Percentiles rank a stretch among this genome's conserved stretches.
Conservation (phyloP, 2,113 vertebrate genomes). For the Nestor notabilis region DNA sequence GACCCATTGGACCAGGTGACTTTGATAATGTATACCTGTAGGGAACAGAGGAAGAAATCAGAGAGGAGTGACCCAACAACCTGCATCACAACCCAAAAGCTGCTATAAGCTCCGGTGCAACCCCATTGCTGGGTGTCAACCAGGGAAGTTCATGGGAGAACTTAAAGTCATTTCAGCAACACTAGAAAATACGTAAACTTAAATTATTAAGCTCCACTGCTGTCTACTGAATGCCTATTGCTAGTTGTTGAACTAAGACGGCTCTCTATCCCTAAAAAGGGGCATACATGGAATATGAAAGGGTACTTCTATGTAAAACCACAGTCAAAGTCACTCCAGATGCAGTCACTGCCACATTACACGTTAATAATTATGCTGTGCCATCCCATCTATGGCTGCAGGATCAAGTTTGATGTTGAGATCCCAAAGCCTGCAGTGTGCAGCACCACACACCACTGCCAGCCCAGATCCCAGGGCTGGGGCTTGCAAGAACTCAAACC, state of each 20-base stretch:
- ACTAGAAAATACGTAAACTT: accelerated
- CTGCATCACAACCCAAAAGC: accelerated
- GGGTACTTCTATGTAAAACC: background rate
- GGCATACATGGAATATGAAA: accelerated
- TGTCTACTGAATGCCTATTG: background rate
- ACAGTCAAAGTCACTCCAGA: background rate
- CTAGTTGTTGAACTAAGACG: background rate
- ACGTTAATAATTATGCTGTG: background rate
- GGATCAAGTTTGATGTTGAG: background rate
- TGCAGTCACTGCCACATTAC: accelerated
- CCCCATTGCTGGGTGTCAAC: accelerated
- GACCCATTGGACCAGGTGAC: conserved; percentile 93
- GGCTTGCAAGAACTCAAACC: background rate
- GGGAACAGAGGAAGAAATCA: background rate
- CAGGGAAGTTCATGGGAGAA: background rate
- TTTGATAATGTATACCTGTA: conserved; percentile 96
- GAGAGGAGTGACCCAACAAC: background rate
- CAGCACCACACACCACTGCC: accelerated
- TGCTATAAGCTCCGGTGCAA: background rate
- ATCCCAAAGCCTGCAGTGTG: background rate
- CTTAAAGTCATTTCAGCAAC: background rate
- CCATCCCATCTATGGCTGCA: background rate
- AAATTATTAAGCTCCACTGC: background rate
- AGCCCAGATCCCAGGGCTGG: background rate
- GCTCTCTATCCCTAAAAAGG: background rate